phyloP scores from a whole-genome alignment of 92 coral and sea anemone species.

The Heteractis magnifica region DNA sequence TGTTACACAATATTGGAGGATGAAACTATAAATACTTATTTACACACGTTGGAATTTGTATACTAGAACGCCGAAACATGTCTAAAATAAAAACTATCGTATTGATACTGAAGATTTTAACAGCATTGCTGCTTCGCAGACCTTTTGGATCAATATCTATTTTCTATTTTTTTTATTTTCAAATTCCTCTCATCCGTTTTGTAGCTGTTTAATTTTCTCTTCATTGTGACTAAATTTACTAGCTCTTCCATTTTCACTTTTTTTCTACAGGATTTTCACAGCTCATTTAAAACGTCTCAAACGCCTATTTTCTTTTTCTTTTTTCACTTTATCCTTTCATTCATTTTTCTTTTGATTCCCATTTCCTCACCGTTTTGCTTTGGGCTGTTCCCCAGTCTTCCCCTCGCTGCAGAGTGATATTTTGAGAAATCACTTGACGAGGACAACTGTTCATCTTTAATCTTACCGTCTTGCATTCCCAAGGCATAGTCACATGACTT shows the following conservation, averaged over 20 bases:
- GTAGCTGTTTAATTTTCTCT: no score
- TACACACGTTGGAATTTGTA: not conserved
- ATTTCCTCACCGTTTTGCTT: conserved; percentile 24
- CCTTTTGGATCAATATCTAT: no score
- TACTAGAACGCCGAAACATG: no score
- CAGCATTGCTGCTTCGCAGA: no score
- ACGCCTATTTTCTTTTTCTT: not conserved
- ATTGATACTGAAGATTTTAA: no score
- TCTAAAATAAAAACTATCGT: no score
- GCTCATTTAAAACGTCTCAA: not conserved
- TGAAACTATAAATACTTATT: no score
- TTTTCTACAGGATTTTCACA: not conserved
- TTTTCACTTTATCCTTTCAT: not conserved
- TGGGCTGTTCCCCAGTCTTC: conserved; percentile 33
- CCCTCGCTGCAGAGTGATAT: conserved; percentile 36
- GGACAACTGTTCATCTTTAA: conserved; percentile 24
- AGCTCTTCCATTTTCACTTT: no score
- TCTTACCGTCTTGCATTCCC: conserved; percentile 42
- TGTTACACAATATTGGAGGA: no score
- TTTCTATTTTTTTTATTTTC: no score
- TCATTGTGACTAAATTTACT: no score
- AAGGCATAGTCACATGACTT: conserved; percentile 24
- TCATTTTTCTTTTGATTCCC: not conserved
- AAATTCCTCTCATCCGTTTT: no score
- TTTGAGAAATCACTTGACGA: conserved; percentile 42